Evolutionary conservation across 2,113 vertebrate species (phyloP), one percentile per base, ranked within the genome.

Genomic region (Psilopsiagon aurifrons): DNA sequence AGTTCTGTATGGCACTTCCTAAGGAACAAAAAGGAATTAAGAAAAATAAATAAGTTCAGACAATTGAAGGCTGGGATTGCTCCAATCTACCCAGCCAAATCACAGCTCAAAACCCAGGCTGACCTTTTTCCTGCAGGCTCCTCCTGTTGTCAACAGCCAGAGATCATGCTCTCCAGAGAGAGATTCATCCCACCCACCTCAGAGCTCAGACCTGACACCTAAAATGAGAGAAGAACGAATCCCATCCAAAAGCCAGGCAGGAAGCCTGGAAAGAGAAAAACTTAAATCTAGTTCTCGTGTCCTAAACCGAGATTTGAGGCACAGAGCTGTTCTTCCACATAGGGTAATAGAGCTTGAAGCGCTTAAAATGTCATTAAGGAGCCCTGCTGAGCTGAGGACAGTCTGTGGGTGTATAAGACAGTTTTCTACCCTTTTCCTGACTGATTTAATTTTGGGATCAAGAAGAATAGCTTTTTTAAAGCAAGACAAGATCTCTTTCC

Each of bases 101-200:
- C 88, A 37, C 33, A 73, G 33, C 39, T 68, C 13, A 66, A 79
- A 70, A 82, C 41, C 1, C 6, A 35, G 47, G 33, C 29, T 57
- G 62, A 47, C 70, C 86, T 54, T 28, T 68, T 13, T 66, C 57
- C 57, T 71, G 23, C 57, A 87, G 87, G 74, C 70, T 92, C 84
- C 95, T 95, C 95, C 91, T 91, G 78, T 68, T 94, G 93, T 96
- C 95, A 94, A 82, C 94, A 95, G 83, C 33, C 94, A 95, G 87
- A 69, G 54, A 82, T 85, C 47, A 43, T 78, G 62, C 22, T 89
- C 96, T 95, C 95, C 52, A 57, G 91, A 67, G 94, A 71, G 80
- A 85, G 10, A 89, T 95, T 71, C 89, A 95, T 97, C 89, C 94
- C 86, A 94, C 91, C 91, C 95, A 96, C 95, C 93, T 95, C 84